These are phyloP conservation scores for Seira musarum DNA, from an alignment of 2,888 invertebrate species.

Conservation along the genomic window DNA sequence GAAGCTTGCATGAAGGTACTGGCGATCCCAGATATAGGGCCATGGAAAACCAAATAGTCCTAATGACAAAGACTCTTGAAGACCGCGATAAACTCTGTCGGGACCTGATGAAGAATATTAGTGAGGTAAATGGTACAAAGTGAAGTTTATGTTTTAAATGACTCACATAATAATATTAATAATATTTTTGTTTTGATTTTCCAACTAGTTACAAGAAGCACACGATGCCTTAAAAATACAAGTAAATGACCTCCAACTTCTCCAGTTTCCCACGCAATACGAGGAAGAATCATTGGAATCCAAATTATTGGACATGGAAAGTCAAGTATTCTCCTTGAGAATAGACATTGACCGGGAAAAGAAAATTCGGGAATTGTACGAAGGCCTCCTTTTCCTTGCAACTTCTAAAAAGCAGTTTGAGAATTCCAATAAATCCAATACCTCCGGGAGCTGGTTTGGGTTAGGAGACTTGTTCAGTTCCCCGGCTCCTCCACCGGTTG, in stretches of 20 bases:
- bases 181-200: constrained; percentile 9
- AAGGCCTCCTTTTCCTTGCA: constrained; percentile 67
- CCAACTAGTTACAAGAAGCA: constrained; percentile 81
- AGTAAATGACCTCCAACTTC: constrained; percentile 27
- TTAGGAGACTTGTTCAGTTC: constrained; percentile 47
- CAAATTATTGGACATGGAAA: constrained; percentile 62
- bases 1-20: constrained; percentile 57
- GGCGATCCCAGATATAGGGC: constrained; percentile 58
- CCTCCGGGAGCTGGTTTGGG: constrained; percentile 45
- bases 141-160: not conserved
- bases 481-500: not conserved
- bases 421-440: constrained; percentile 24
- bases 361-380: constrained; percentile 64
- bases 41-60: constrained; percentile 53
- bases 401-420: constrained; percentile 54
- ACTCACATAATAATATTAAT: not conserved
- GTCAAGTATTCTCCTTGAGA: constrained; percentile 58
- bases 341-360: constrained; percentile 65
- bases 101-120: constrained; percentile 87
- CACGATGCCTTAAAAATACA: constrained; percentile 86
- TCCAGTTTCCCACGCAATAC: constrained; percentile 37
- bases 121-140: constrained; percentile 75
- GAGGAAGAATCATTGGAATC: constrained; percentile 55
- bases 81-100: constrained; percentile 90
- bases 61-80: constrained; percentile 76